phyloP scores from a whole-genome alignment of 2,113 vertebrate genomes.

The Crotalus tigris region DNA sequence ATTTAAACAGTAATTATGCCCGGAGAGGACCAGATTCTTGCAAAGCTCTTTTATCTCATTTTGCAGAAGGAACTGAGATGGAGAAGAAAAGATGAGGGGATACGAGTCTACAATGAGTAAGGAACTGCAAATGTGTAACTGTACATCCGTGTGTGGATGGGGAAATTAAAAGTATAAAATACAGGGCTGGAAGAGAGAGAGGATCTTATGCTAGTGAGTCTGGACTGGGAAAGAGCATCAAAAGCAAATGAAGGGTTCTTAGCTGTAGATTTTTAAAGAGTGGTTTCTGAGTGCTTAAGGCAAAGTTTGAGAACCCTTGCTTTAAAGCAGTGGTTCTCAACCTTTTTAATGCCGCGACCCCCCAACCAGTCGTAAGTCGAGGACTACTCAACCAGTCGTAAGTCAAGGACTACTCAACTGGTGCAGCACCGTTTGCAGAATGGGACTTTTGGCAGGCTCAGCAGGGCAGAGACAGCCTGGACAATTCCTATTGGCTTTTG shows the following conservation, averaged over 20 bases:
- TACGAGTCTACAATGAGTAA: background rate
- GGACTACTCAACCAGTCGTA: no score
- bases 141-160: background rate
- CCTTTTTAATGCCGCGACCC: no score
- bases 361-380: no score
- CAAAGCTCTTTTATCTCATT: background rate
- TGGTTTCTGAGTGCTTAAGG: background rate
- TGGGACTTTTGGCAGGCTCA: no score
- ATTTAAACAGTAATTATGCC: background rate
- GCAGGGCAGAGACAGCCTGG: no score
- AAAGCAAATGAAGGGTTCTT: background rate
- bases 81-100: background rate
- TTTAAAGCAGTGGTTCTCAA: no score
- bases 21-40: background rate
- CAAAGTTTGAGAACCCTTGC: background rate
- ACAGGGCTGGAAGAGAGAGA: background rate
- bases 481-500: no score
- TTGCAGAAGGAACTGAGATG: background rate
- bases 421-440: no score
- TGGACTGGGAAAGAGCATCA: background rate
- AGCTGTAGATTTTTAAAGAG: background rate
- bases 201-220: background rate
- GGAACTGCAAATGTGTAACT: background rate
- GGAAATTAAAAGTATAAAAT: background rate
- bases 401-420: no score